Evolutionary conservation across 2,113 vertebrate genomes (phyloP).

Genomic region (Sterna hirundo): DNA sequence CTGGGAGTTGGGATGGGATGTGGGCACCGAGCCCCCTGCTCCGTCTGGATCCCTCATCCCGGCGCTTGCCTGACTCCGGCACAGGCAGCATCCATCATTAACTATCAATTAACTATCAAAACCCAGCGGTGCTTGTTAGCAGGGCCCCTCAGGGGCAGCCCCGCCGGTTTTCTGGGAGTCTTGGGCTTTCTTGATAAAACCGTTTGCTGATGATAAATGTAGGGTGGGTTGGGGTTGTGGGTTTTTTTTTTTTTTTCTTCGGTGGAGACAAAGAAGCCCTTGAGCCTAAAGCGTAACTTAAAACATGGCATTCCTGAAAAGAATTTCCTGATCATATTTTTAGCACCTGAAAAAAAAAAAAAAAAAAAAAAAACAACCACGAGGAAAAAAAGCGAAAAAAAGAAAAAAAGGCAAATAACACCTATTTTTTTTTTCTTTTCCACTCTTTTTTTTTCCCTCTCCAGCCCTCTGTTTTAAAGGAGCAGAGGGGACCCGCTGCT

Average conservation of each 20-base stretch:
- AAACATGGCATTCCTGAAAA: conserved; percentile 67
- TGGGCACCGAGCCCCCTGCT: fast-evolving
- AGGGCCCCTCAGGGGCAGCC: neutral
- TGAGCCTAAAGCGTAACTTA: conserved; percentile 57
- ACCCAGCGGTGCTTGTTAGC: neutral
- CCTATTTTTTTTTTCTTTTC: neutral
- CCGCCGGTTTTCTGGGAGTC: neutral
- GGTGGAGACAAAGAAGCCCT: conserved; percentile 73
- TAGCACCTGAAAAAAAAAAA: too few relatives aligned
- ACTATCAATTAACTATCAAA: neutral
- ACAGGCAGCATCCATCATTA: neutral
- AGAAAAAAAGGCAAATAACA: neutral
- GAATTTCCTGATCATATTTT: conserved; percentile 79
- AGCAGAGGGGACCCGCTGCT: neutral
- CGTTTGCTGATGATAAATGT: conserved; percentile 54
- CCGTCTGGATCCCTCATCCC: too few relatives aligned
- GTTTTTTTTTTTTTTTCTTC: neutral
- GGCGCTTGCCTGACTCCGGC: fast-evolving
- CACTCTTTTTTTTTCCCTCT: neutral
- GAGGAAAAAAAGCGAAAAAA: neutral
- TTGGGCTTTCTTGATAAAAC: conserved; percentile 33
- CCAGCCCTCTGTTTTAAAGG: neutral
- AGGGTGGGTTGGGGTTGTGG: neutral
- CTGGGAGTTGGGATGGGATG: neutral
- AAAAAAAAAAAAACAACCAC: neutral